A percentile compares a stretch with the other conserved stretches of the same genome.
These are phyloP conservation scores for Phrynosoma blainvillii DNA, from an alignment of 2,113 vertebrate genomes.

Conservation along the genomic window DNA sequence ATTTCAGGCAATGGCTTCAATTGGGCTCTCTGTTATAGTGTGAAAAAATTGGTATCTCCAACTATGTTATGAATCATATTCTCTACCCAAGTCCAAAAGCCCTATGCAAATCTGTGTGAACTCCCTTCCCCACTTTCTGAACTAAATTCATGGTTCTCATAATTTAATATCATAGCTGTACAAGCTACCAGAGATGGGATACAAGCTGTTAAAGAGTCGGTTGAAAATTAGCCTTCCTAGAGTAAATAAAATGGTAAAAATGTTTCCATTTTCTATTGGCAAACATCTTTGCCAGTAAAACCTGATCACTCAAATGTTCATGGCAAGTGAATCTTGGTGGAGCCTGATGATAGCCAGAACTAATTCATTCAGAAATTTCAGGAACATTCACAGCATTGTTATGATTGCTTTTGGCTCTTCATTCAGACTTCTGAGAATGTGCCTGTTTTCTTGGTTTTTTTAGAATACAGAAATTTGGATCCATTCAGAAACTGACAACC, in stretches of 20 bases:
- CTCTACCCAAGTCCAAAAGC: too few species aligned
- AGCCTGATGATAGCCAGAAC: neutral
- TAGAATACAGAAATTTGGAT: neutral
- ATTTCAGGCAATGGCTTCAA: neutral
- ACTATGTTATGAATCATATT: neutral
- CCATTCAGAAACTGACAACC: neutral
- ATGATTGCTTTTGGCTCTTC: neutral
- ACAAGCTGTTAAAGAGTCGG: conserved; percentile 18
- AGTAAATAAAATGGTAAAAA: conserved; percentile 38
- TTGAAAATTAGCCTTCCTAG: conserved; percentile 32
- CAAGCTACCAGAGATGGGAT: conserved; percentile 14
- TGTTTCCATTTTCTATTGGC: conserved; percentile 31
- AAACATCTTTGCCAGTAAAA: conserved; percentile 37
- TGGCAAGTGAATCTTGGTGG: conserved; percentile 27
- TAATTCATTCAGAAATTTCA: conserved; percentile 29
- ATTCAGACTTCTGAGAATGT: conserved; percentile 12
- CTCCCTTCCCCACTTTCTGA: conserved; percentile 5
- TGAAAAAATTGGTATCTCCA: neutral
- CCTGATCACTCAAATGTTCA: conserved; percentile 15
- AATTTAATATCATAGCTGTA: conserved; percentile 3
- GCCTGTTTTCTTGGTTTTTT: neutral
- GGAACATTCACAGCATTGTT: neutral
- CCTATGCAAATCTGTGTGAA: neutral
- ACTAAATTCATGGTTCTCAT: conserved; percentile 14
- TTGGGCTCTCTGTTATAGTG: neutral